These are phyloP conservation scores for Synaphobranchus kaupii DNA, from an alignment of 2,797 vertebrate species.

Conservation along the genomic window DNA sequence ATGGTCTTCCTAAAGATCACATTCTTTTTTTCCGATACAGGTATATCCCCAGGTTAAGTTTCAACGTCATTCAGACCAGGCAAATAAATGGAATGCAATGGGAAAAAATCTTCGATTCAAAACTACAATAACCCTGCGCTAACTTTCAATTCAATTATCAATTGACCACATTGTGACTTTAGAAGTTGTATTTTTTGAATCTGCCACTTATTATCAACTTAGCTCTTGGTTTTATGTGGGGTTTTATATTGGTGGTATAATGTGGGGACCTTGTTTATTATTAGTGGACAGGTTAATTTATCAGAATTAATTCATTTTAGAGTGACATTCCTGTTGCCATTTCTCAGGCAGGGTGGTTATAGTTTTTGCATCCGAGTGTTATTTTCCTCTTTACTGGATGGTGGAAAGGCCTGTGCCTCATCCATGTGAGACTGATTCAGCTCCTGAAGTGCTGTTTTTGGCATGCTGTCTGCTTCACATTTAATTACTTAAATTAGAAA, in stretches of 20 bases:
- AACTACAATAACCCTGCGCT: not conserved
- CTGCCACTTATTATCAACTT: not conserved
- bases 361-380: not conserved
- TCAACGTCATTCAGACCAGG: too few species aligned
- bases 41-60: too few species aligned
- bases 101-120: not conserved
- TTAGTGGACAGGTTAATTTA: too few species aligned
- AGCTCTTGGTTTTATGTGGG: too few species aligned
- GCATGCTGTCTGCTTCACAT: not conserved
- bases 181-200: not conserved
- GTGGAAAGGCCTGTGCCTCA: not conserved
- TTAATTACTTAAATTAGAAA: conserved; percentile 8
- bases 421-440: not conserved
- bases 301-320: too few species aligned
- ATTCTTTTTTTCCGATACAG: too few species aligned
- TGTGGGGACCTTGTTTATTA: too few species aligned
- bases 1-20: not conserved
- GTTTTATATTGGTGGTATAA: too few species aligned
- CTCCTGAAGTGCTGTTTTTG: not conserved
- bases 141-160: not conserved
- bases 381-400: not conserved
- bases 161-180: not conserved
- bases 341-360: not conserved
- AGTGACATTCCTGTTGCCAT: not conserved
- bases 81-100: too few species aligned